phyloP scores from a whole-genome alignment of 1,140 invertebrate species.

The Bombus fervidus region DNA sequence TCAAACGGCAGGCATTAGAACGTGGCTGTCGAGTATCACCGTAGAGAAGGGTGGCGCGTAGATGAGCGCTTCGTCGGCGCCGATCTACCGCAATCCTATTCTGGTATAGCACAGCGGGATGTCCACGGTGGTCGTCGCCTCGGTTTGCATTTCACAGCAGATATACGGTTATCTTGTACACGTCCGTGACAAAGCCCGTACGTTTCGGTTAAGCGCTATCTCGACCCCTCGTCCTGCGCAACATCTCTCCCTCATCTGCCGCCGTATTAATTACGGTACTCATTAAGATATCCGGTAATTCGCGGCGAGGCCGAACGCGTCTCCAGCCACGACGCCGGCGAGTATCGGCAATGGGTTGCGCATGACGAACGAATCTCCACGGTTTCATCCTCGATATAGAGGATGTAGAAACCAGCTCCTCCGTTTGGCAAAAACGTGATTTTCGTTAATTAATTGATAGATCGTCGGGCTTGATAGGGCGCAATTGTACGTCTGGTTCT shows the following conservation, averaged over 20 bases:
- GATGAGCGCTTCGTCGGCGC: conserved; percentile 32
- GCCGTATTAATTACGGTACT: conserved; percentile 82
- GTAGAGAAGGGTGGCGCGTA: neutral
- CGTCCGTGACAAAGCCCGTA: conserved; percentile 75
- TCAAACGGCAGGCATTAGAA: conserved; percentile 19
- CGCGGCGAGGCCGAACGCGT: conserved; percentile 63
- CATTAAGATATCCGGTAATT: conserved; percentile 81
- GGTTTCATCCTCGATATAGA: neutral
- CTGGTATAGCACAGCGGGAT: conserved; percentile 55
- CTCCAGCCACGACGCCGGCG: neutral
- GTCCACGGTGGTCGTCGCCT: conserved; percentile 67
- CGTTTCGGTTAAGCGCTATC: conserved; percentile 77
- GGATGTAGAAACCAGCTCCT: neutral
- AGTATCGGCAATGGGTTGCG: no score
- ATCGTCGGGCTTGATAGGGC: conserved; percentile 77
- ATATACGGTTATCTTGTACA: conserved; percentile 79
- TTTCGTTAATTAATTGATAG: conserved; percentile 68
- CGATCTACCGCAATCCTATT: conserved; percentile 66
- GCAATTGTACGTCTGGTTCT: conserved; percentile 40
- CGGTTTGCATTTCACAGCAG: conserved; percentile 77
- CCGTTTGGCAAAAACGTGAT: conserved; percentile 17
- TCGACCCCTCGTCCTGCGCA: conserved; percentile 18
- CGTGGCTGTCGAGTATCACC: conserved; percentile 39
- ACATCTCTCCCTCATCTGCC: conserved; percentile 72
- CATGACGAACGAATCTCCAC: neutral